Evolutionary conservation across 30 jellyfish, hydroid and myxozoan species (phyloP).

Genomic region (Pelagia noctiluca): DNA sequence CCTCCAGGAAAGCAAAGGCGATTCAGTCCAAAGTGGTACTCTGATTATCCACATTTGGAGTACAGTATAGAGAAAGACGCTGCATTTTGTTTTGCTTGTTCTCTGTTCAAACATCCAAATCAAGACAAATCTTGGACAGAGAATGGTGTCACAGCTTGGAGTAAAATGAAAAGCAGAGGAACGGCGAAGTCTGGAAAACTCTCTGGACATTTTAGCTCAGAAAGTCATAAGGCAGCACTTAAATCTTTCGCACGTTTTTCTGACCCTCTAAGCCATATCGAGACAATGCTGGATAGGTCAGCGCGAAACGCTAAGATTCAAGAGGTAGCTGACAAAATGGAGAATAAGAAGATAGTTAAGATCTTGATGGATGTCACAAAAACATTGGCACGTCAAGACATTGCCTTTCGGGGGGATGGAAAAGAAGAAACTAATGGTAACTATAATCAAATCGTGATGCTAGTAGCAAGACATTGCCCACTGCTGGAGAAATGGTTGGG

Average conservation of each 20-base stretch:
- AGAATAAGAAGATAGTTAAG: not conserved
- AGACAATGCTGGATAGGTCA: not conserved
- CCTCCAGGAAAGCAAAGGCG: slow-evolving; percentile 37
- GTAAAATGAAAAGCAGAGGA: no score
- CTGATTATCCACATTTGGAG: slow-evolving; percentile 40
- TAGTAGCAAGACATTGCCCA: slow-evolving; percentile 16
- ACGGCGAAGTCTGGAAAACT: no score
- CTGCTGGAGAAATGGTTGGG: not conserved
- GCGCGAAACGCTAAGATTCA: not conserved
- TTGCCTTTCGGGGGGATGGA: slow-evolving; percentile 1
- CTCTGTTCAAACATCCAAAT: no score
- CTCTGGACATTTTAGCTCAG: no score
- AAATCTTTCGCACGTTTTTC: no score
- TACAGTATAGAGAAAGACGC: no score
- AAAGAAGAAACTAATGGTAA: not conserved
- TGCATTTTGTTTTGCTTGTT: no score
- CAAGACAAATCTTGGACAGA: no score
- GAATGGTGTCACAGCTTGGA: no score
- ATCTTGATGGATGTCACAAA: slow-evolving; percentile 2
- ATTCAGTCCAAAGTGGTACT: slow-evolving; percentile 42
- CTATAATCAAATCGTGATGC: not conserved
- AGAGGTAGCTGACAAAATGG: not conserved
- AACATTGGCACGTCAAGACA: slow-evolving; percentile 6
- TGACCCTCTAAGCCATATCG: no score
- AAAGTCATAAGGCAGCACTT: no score